Conservation (phyloP, 2,113 vertebrate genomes). For the Apodemus speciosus region DNA sequence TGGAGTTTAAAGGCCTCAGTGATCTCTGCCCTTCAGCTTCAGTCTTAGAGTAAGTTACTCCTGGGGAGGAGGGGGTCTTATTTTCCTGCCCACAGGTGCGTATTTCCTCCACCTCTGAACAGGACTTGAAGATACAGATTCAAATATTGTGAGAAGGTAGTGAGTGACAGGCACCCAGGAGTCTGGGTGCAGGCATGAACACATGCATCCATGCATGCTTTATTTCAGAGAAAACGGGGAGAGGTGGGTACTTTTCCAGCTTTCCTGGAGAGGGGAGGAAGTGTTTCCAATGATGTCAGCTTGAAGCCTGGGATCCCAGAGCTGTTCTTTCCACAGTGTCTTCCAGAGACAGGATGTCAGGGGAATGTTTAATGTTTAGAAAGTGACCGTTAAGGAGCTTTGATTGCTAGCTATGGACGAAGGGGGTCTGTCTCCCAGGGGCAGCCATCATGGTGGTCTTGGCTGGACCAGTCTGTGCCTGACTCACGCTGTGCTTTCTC, state of each 20-base stretch:
- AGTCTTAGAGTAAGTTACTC: neutral
- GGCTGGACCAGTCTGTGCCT: constrained; percentile 28
- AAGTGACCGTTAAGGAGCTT: neutral
- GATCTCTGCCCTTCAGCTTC: neutral
- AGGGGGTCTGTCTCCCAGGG: constrained; percentile 43
- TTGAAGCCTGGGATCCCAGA: constrained; percentile 33
- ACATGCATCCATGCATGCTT: neutral
- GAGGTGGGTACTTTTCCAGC: neutral
- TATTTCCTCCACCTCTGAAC: neutral
- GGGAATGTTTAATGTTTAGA: constrained; percentile 42
- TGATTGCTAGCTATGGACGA: constrained; percentile 50
- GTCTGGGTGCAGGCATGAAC: neutral
- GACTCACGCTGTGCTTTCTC: neutral
- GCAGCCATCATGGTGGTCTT: constrained; percentile 54
- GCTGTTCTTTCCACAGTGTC: neutral
- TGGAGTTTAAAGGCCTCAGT: neutral
- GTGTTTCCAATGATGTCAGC: constrained; percentile 58
- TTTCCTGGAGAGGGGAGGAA: constrained; percentile 32
- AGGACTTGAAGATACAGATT: neutral
- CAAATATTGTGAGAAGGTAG: constrained; percentile 21
- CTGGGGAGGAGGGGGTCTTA: neutral
- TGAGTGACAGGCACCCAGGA: neutral
- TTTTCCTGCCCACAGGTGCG: neutral
- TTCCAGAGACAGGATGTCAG: constrained; percentile 50
- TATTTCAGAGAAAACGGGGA: neutral